Evolutionary conservation across 2,888 invertebrate genomes (phyloP), one percentile per base, ranked within the genome.

Genomic region (Chrysolina oricalcia): DNA sequence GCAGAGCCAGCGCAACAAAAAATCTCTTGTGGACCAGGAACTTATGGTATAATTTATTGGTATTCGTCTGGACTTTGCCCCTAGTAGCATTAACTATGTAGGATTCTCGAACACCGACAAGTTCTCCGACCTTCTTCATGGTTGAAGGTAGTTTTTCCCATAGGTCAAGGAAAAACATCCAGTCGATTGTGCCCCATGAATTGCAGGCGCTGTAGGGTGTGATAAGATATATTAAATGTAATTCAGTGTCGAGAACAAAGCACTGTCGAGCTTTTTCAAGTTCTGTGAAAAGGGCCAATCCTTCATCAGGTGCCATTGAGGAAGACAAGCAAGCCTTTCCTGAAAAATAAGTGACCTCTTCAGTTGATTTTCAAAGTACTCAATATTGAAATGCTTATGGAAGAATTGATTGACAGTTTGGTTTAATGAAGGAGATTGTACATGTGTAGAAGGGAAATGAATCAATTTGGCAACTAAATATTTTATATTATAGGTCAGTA

Each of bases 271-370:
- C 97, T 87, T 94, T 95, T 87, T 97, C 95, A 35, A 99, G 88
- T 88, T 99, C 99, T 78, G 94, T 92, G 86, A 98, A 96, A 56
- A 99, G 91, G 19, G 94, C 92, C 10, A 98, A 90, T 0, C 97
- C 98, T 87, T 99, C 98, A 86, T 95, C 95, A 0, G 99, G 98
- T n/a, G 97, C 94, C 89, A 99, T 93, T 0, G 98, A 96, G 0
- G 98, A 97, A 21, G 97, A 92, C 23, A 99, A 90, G 86, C 98
- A 97, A 19, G 99, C 99, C 86, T 94, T 93, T 0, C 98, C 80
- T 80, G 64, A 48, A 77, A 21, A 35, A 69, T 19, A 64, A 0
- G 15, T 65, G 3, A 48, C 6, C 23, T 27, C n/a, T 62, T 64
- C 40, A n/a, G 2, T 4, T 3, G 6, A 3, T 19, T n/a, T n/a